Base-by-base conservation (phyloP, 2,888 invertebrate species). In the Macrophya alboannulata region DNA sequence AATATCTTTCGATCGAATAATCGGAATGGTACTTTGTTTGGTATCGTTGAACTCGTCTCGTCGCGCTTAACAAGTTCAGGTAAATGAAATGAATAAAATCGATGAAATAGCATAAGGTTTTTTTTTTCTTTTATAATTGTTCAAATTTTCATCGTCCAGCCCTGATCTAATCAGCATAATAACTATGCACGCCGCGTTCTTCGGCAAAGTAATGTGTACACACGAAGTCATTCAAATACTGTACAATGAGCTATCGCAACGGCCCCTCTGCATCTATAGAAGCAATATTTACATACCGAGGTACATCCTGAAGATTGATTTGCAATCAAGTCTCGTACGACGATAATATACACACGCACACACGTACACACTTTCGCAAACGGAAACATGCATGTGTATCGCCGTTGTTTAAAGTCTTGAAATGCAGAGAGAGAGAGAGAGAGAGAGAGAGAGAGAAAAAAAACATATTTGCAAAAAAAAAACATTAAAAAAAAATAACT, bases 21-120 rank as follows among this genome's bases (percentile, higher is more conserved):
- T 45, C 45, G 21, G 45, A 74, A 74, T 74, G 43, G 8, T 45
- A 74, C 72, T 25, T 43, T 74, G 72, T 74, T 74, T n/a, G 72
- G 72, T 74, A 45, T 74, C 72, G 31, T 45, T 74, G 43, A 17
- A 74, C n/a, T 45, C 72, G 72, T 21, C 72, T 74, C 72, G 43
- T 12, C 12, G 10, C 21, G 43, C 72, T 45, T 21, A 45, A 43
- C 45, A 74, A 4, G n/a, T 45, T 31, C 45, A 9, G 8, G 21
- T n/a, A 45, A 40, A 74, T 21, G n/a, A 45, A 43, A 74, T 21
- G 0, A 68, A 37, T 31, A 15, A 17, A 68, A 10, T 15, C 15
- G 4, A 37, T 25, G 8, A 68, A 68, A 68, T 68, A 37, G 25
- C 0, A 9, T 8, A 0, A 68, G 37, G 10, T 37, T 31, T 37